A percentile compares a stretch with the other conserved stretches of the same genome.
These are phyloP conservation scores for Pollenia amentaria DNA, from an alignment of 2,888 invertebrate species.

Conservation along the genomic window DNA sequence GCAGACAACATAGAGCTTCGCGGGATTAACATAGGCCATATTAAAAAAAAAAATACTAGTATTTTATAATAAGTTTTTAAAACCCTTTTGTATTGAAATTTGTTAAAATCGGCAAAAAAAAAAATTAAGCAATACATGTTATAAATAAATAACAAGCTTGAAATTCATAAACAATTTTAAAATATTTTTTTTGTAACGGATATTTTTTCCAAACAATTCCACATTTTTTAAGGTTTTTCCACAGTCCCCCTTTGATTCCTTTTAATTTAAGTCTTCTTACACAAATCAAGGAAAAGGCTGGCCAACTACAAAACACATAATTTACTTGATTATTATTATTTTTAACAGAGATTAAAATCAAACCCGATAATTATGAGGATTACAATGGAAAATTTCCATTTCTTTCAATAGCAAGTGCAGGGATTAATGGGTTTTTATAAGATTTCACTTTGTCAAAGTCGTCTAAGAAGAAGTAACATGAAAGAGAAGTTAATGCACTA, in stretches of 20 bases:
- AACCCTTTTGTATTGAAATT: too few relatives aligned
- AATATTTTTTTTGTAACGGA: too few relatives aligned
- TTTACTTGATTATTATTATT: slow-evolving; percentile 51
- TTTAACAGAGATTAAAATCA: slow-evolving; percentile 54
- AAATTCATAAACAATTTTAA: too few relatives aligned
- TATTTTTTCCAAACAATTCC: too few relatives aligned
- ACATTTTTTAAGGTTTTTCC: not conserved
- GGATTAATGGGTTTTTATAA: slow-evolving; percentile 70
- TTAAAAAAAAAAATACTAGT: too few relatives aligned
- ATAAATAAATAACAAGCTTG: too few relatives aligned
- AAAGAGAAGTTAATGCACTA: slow-evolving; percentile 68
- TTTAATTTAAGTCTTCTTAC: not conserved
- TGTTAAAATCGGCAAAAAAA: too few relatives aligned
- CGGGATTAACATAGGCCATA: too few relatives aligned
- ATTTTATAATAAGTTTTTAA: too few relatives aligned
- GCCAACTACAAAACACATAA: slow-evolving; percentile 15
- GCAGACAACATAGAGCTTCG: too few relatives aligned
- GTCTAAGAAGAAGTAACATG: slow-evolving; percentile 31
- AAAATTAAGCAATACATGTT: too few relatives aligned
- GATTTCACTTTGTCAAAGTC: slow-evolving; percentile 65
- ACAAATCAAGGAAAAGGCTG: not conserved
- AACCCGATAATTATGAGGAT: slow-evolving; percentile 67
- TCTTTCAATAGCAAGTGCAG: slow-evolving; percentile 62
- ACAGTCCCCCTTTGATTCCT: not conserved
- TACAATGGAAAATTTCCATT: slow-evolving; percentile 56